These are phyloP conservation scores for Leucozona laternaria DNA, from an alignment of 2,888 invertebrate species.

Conservation along the genomic window DNA sequence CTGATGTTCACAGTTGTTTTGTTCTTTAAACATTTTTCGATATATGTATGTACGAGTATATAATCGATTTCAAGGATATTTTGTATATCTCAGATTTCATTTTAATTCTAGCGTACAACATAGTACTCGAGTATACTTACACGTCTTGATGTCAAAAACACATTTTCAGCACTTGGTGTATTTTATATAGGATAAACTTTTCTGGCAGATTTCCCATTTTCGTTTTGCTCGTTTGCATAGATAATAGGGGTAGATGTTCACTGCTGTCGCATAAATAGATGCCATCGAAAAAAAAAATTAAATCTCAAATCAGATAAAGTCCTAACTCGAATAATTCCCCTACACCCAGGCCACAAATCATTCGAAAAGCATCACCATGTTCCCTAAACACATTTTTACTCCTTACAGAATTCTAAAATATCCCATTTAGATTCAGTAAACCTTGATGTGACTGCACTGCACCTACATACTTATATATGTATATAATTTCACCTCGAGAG, in stretches of 20 bases:
- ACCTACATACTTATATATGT: not conserved
- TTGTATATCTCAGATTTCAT: constrained; percentile 5
- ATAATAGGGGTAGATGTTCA: constrained; percentile 12
- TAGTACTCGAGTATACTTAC: not conserved
- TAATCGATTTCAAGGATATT: constrained; percentile 22
- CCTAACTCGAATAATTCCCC: no score
- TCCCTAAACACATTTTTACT: not conserved
- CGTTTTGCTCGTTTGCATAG: constrained; percentile 9
- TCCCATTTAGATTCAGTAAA: constrained; percentile 29
- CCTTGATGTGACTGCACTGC: constrained; percentile 12
- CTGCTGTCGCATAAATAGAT: constrained; percentile 11
- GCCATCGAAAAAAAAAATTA: not conserved
- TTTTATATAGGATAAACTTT: constrained; percentile 6
- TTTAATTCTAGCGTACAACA: not conserved
- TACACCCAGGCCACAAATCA: not conserved
- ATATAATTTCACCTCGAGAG: constrained; percentile 13
- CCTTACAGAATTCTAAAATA: constrained; percentile 21
- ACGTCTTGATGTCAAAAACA: constrained; percentile 21
- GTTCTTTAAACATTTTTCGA: not conserved
- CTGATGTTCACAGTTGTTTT: not conserved
- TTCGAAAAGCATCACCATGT: not conserved
- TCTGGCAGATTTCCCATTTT: constrained; percentile 43
- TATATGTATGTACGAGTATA: not conserved
- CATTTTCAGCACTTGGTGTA: constrained; percentile 34
- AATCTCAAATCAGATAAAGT: not conserved